A percentile compares a stretch with the other conserved stretches of the same genome.
Evolutionary conservation across 2,113 vertebrate genomes (phyloP).

Genomic region (Dryoscopus gambensis): DNA sequence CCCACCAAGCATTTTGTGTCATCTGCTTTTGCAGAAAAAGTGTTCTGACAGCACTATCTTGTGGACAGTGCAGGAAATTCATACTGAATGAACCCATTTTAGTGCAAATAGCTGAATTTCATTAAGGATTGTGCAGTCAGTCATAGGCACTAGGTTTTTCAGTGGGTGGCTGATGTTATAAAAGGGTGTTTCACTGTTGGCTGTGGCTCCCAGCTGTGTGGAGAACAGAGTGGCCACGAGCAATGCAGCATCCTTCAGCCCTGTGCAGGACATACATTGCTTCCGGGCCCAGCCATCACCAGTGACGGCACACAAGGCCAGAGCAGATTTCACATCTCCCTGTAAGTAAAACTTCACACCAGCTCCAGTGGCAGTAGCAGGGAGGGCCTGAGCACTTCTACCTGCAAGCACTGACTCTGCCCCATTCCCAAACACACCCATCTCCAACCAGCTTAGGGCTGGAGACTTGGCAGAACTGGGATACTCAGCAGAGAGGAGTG

Average conservation of each 20-base stretch:
- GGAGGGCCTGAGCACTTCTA: neutral
- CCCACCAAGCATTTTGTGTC: neutral
- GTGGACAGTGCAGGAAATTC: conserved; percentile 11
- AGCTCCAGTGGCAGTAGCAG: neutral
- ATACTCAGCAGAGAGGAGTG: too few relatives aligned
- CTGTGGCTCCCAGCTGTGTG: neutral
- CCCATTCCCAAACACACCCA: neutral
- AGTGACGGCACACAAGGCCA: neutral
- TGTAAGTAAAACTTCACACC: neutral
- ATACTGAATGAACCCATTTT: neutral
- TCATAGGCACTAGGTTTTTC: neutral
- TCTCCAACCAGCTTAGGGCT: neutral
- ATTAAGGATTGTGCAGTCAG: neutral
- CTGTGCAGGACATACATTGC: rapidly evolving
- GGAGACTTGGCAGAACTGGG: neutral
- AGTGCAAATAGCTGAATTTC: neutral
- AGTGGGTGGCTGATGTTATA: neutral
- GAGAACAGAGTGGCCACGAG: neutral
- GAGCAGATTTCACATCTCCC: neutral
- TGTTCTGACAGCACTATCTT: conserved; percentile 30
- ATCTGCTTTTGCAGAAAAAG: neutral
- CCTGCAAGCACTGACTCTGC: rapidly evolving
- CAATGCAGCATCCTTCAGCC: neutral
- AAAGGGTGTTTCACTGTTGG: neutral
- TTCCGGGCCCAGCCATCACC: neutral